These are phyloP conservation scores for Phlogophora meticulosa DNA, from an alignment of 2,888 invertebrate genomes.

Conservation along the genomic window DNA sequence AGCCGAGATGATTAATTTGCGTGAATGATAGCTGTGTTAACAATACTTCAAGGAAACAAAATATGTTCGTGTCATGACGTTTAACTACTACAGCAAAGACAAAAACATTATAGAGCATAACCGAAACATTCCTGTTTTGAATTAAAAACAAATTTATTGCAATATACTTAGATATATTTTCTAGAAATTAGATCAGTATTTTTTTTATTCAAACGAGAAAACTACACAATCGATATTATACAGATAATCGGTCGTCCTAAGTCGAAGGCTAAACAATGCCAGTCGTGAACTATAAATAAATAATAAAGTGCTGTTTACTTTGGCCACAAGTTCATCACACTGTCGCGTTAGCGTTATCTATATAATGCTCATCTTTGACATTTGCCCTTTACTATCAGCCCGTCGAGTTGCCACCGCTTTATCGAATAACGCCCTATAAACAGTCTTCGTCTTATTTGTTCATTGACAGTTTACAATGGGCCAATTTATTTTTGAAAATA, in stretches of 20 bases:
- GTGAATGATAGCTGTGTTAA: slow-evolving; percentile 19
- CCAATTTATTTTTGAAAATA: slow-evolving; percentile 72
- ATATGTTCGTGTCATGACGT: no score
- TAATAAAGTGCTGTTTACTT: slow-evolving; percentile 80
- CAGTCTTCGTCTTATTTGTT: slow-evolving; percentile 81
- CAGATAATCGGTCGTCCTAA: slow-evolving; percentile 37
- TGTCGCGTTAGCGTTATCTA: slow-evolving; percentile 81
- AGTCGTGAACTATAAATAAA: slow-evolving; percentile 68
- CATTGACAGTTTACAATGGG: slow-evolving; percentile 79
- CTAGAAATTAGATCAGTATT: background rate
- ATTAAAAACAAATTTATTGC: background rate
- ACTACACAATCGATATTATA: slow-evolving; percentile 25
- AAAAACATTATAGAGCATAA: background rate
- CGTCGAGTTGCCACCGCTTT: slow-evolving; percentile 84
- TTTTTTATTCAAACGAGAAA: background rate
- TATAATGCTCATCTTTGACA: slow-evolving; percentile 85
- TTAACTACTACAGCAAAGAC: background rate
- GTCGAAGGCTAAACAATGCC: slow-evolving; percentile 67
- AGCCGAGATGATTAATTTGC: slow-evolving; percentile 34
- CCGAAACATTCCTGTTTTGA: background rate
- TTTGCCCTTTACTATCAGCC: slow-evolving; percentile 82
- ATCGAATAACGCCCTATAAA: slow-evolving; percentile 80
- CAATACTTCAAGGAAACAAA: slow-evolving; percentile 10
- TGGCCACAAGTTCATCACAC: slow-evolving; percentile 84
- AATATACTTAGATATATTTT: no score